Percentiles rank a stretch among this genome's conserved stretches.
These are phyloP conservation scores for Andricus curvator DNA, from an alignment of 2,888 invertebrate genomes.

Conservation along the genomic window DNA sequence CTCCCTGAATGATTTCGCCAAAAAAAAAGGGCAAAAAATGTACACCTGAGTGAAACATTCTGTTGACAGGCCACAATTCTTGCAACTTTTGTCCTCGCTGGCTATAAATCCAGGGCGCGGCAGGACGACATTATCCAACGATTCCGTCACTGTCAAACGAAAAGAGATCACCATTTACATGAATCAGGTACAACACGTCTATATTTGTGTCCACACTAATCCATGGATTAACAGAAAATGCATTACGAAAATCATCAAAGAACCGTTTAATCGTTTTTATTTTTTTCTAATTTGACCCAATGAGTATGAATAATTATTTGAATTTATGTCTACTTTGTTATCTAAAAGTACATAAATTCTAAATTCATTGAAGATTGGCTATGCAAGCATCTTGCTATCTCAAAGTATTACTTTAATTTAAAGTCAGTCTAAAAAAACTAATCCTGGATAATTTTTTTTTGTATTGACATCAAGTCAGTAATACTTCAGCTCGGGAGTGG, in stretches of 20 bases:
- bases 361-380: neutral
- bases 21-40: conserved; percentile 32
- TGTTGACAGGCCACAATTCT: conserved; percentile 32
- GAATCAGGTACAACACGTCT: conserved; percentile 17
- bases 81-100: conserved; percentile 35
- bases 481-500: too few species aligned
- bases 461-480: too few species aligned
- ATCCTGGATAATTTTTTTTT: too few species aligned
- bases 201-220: neutral
- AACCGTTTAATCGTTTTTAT: neutral
- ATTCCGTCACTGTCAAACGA: conserved; percentile 41
- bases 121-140: conserved; percentile 33
- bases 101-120: conserved; percentile 16
- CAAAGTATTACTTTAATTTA: too few species aligned
- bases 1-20: conserved; percentile 11
- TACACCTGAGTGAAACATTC: conserved; percentile 27
- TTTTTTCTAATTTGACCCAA: neutral
- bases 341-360: neutral
- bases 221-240: neutral
- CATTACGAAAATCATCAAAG: neutral
- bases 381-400: too few species aligned
- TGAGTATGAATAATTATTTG: too few species aligned
- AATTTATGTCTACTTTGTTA: too few species aligned
- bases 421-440: too few species aligned
- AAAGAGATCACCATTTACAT: conserved; percentile 36